Evolutionary conservation across 2,888 invertebrate genomes (phyloP).

Genomic region (Caprella mutica): DNA sequence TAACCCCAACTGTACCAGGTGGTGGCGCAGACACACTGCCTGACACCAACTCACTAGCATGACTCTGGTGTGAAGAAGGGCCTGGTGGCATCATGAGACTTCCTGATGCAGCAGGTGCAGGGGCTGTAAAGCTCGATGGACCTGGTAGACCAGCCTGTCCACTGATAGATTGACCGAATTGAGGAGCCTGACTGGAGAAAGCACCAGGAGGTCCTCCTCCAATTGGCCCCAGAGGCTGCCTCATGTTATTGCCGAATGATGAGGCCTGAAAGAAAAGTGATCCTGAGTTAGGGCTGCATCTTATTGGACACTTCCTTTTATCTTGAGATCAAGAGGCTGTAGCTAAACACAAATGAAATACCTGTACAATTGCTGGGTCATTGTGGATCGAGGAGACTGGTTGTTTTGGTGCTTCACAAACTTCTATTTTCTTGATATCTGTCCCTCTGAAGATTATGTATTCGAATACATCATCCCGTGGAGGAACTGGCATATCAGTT

Average conservation of each 20-base stretch:
- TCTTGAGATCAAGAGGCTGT: neutral
- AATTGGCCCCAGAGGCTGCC: constrained; percentile 35
- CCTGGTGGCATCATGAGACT: neutral
- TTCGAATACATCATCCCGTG: constrained; percentile 95
- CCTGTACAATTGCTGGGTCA: constrained; percentile 95
- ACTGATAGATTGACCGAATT: constrained; percentile 10
- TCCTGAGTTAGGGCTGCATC: neutral
- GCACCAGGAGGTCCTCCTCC: constrained; percentile 28
- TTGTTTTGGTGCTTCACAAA: constrained; percentile 68
- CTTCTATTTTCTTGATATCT: constrained; percentile 97
- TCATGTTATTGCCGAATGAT: constrained; percentile 14
- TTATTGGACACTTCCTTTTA: neutral
- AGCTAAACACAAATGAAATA: constrained; percentile 39
- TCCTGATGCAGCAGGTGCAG: constrained; percentile 8
- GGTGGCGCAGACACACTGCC: neutral
- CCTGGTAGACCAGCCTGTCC: neutral
- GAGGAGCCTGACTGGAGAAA: constrained; percentile 22
- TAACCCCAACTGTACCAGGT: too few relatives aligned
- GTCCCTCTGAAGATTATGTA: constrained; percentile 96
- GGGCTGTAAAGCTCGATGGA: neutral
- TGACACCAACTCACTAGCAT: neutral
- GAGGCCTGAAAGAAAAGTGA: constrained; percentile 26
- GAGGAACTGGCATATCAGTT: constrained; percentile 86
- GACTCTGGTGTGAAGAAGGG: too few relatives aligned
- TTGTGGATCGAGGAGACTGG: constrained; percentile 54